Evolutionary conservation across 2,888 invertebrate genomes (phyloP).

Genomic region (Clivina fossor): DNA sequence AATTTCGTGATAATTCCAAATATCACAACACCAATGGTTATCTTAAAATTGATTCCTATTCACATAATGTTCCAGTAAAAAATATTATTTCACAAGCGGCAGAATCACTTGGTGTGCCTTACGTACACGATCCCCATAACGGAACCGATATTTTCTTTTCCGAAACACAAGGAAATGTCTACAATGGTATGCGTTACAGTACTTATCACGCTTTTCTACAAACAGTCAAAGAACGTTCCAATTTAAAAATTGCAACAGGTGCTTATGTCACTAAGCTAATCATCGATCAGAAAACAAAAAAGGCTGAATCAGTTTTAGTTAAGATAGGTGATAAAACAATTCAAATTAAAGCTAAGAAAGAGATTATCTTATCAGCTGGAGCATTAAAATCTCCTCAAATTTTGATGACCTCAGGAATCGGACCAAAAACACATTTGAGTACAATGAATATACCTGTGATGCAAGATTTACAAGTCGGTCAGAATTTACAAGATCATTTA

Average conservation of each 20-base stretch:
- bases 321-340: constrained; percentile 41
- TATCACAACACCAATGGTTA: constrained; percentile 36
- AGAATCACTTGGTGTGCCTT: constrained; percentile 46
- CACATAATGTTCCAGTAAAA: constrained; percentile 8
- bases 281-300: constrained; percentile 49
- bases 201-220: constrained; percentile 61
- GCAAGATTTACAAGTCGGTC: constrained; percentile 53
- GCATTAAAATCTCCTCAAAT: constrained; percentile 66
- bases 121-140: constrained; percentile 48
- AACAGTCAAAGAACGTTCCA: constrained; percentile 56
- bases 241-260: constrained; percentile 59
- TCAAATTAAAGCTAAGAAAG: constrained; percentile 54
- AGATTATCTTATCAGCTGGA: constrained; percentile 63
- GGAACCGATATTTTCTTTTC: constrained; percentile 48
- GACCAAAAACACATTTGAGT: constrained; percentile 50
- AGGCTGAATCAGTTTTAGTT: constrained; percentile 53
- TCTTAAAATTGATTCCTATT: constrained; percentile 27
- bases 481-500: constrained; percentile 53
- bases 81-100: constrained; percentile 35
- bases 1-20: constrained; percentile 14
- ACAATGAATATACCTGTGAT: constrained; percentile 49
- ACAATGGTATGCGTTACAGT: constrained; percentile 56
- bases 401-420: constrained; percentile 61
- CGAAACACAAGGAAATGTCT: constrained; percentile 51
- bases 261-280: constrained; percentile 60